Percentiles rank a stretch among this genome's conserved stretches.
Evolutionary conservation across 2,888 invertebrate species (phyloP).

Genomic region (Pediacus dermestoides): DNA sequence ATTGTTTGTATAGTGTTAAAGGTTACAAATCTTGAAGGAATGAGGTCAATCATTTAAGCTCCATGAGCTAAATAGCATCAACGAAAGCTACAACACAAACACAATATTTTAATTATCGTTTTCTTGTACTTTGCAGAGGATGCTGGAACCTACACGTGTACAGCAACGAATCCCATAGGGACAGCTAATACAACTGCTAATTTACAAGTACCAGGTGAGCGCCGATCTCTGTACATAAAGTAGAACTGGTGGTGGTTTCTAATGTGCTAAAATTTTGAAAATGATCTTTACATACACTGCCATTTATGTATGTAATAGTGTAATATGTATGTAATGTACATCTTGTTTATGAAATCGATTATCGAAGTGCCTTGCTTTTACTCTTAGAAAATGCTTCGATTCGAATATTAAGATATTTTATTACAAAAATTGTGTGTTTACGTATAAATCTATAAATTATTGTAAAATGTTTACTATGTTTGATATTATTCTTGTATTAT

Average conservation of each 20-base stretch:
- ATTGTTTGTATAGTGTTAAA: conserved; percentile 4
- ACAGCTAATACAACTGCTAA: conserved; percentile 63
- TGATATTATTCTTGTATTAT: background rate
- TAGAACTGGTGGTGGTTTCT: conserved; percentile 40
- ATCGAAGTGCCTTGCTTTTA: conserved; percentile 19
- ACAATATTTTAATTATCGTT: background rate
- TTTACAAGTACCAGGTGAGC: conserved; percentile 68
- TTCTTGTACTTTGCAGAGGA: conserved; percentile 58
- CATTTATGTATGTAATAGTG: conserved; percentile 15
- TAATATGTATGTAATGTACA: conserved; percentile 7
- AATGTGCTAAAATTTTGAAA: conserved; percentile 16
- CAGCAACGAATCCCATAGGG: conserved; percentile 68
- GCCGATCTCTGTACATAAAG: conserved; percentile 54
- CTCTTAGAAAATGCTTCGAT: background rate
- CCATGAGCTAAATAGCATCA: conserved; percentile 6
- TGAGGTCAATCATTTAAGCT: conserved; percentile 6
- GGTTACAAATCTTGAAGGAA: conserved; percentile 1
- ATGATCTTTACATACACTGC: conserved; percentile 28
- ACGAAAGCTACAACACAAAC: background rate
- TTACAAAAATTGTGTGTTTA: background rate
- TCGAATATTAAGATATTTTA: background rate
- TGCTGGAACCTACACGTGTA: conserved; percentile 71
- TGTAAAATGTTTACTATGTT: conserved; percentile 1
- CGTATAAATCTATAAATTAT: conserved; percentile 1
- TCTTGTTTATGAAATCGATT: conserved; percentile 13